Evolutionary conservation across 2,113 vertebrate genomes (phyloP).

Genomic region (Lanius collurio): DNA sequence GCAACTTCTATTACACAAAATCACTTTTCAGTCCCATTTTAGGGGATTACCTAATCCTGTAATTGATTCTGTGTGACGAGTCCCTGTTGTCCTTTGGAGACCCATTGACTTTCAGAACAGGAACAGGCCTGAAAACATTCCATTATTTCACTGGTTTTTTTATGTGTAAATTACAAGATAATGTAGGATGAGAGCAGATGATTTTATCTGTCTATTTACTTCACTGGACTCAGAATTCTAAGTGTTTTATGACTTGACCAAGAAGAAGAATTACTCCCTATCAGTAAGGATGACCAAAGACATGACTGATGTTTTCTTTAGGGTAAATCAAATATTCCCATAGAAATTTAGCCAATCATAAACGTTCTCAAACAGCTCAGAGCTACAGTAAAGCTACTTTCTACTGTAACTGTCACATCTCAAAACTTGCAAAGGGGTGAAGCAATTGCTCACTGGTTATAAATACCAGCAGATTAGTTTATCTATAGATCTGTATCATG

Average conservation of each 20-base stretch:
- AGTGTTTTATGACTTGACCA: not conserved
- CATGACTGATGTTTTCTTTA: not conserved
- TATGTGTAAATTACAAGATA: conserved; percentile 63
- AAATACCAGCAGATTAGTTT: conserved; percentile 54
- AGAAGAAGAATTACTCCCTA: not conserved
- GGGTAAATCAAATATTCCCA: not conserved
- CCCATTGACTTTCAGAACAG: conserved; percentile 11
- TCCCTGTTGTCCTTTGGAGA: not conserved
- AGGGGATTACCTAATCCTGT: conserved; percentile 48
- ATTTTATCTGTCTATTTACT: conserved; percentile 52
- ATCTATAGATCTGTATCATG: conserved; percentile 56
- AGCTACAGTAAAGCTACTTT: not conserved
- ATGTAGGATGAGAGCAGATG: conserved; percentile 36
- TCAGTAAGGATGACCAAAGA: conserved; percentile 4
- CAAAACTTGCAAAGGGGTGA: conserved; percentile 12
- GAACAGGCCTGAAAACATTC: conserved; percentile 55
- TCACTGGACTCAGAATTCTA: conserved; percentile 39
- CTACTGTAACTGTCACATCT: conserved; percentile 1
- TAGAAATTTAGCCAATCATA: not conserved
- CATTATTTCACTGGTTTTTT: conserved; percentile 63
- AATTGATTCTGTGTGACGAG: conserved; percentile 23
- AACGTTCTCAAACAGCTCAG: not conserved
- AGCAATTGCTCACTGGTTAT: conserved; percentile 40
- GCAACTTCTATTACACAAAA: conserved; percentile 59
- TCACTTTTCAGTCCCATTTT: conserved; percentile 62